Percentiles rank a stretch among this genome's conserved stretches.
Conservation (phyloP, 2,797 vertebrate genomes). For the Microctenopoma lineatum region DNA sequence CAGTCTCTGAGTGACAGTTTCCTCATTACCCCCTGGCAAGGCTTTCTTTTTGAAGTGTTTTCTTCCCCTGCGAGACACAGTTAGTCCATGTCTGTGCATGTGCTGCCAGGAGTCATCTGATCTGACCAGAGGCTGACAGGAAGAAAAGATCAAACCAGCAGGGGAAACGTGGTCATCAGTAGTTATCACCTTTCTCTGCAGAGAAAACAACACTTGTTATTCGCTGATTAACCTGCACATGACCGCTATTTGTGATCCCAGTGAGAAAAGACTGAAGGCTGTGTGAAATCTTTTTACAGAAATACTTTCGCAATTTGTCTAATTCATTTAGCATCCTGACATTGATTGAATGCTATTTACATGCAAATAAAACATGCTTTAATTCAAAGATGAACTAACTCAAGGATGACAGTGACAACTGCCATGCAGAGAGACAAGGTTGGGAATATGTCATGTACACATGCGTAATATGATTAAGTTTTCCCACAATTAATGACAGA, state of each 20-base stretch:
- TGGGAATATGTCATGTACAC: slow-evolving; percentile 20
- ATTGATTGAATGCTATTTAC: not conserved
- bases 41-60: not conserved
- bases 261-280: not conserved
- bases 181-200: slow-evolving; percentile 1
- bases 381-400: slow-evolving; percentile 3
- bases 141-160: slow-evolving; percentile 15
- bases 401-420: slow-evolving; percentile 3
- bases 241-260: slow-evolving; percentile 1
- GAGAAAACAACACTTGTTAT: slow-evolving; percentile 15
- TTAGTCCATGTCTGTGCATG: slow-evolving; percentile 1
- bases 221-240: slow-evolving; percentile 19
- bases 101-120: slow-evolving; percentile 15
- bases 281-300: not conserved
- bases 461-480: slow-evolving; percentile 46
- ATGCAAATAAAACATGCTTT: slow-evolving; percentile 1
- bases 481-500: slow-evolving; percentile 38
- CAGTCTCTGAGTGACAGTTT: not conserved
- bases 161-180: slow-evolving; percentile 10
- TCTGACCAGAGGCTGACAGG: slow-evolving; percentile 19
- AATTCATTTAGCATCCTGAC: not conserved
- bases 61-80: not conserved
- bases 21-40: not conserved
- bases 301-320: not conserved
- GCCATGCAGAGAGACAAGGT: slow-evolving; percentile 28